phyloP scores from a whole-genome alignment of 2,888 invertebrate genomes.

The Eumacrocentrus americanus region DNA sequence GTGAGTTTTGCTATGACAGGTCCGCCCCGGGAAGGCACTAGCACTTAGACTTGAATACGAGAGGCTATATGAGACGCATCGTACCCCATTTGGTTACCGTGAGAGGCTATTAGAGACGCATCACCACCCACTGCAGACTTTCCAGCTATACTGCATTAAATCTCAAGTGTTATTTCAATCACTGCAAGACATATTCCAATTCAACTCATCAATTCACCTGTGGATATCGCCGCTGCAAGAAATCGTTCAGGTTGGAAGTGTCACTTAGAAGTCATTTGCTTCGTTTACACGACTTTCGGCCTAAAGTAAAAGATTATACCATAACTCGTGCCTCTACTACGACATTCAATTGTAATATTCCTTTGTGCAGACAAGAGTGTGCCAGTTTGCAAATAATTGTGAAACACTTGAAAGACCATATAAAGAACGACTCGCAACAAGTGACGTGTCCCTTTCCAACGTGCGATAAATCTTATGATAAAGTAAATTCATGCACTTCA shows the following conservation, averaged over 20 bases:
- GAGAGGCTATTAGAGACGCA: too few species aligned
- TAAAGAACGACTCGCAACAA: conserved; percentile 7
- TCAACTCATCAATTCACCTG: conserved; percentile 1
- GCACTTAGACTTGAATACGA: too few species aligned
- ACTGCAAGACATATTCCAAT: neutral
- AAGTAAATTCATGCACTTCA: conserved; percentile 23
- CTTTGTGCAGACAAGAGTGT: conserved; percentile 26
- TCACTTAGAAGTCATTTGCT: conserved; percentile 15
- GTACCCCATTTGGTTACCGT: too few species aligned
- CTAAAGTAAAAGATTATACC: too few species aligned
- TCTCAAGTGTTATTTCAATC: neutral
- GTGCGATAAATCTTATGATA: conserved; percentile 20
- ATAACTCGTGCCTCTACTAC: neutral
- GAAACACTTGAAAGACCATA: conserved; percentile 24
- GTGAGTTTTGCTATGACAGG: too few species aligned
- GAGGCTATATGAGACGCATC: too few species aligned
- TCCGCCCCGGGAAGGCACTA: too few species aligned
- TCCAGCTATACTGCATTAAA: neutral
- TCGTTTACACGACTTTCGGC: conserved; percentile 12
- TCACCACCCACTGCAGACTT: too few species aligned
- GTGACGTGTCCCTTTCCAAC: conserved; percentile 20
- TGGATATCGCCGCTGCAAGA: conserved; percentile 22
- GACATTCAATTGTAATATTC: too few species aligned
- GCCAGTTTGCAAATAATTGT: conserved; percentile 3
- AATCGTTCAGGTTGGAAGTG: neutral